Evolutionary conservation across 2,113 vertebrate genomes (phyloP).

Genomic region (Tonatia bakeri): DNA sequence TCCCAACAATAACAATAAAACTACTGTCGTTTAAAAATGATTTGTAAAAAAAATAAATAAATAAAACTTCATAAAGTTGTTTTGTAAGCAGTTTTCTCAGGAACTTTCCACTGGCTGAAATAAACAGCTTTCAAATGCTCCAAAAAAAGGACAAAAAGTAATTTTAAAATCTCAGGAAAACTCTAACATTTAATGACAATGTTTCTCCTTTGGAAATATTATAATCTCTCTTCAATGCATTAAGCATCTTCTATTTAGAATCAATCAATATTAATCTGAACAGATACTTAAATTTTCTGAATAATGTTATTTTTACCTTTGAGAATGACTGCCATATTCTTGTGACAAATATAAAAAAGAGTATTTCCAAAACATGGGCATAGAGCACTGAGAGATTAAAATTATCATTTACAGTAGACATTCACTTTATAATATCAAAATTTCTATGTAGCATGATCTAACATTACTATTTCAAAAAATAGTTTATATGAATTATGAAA

Average conservation of each 20-base stretch:
- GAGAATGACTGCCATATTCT: background rate
- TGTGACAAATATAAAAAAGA: background rate
- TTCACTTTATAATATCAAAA: background rate
- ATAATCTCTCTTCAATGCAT: background rate
- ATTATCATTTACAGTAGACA: background rate
- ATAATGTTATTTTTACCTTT: constrained; percentile 28
- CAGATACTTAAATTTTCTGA: background rate
- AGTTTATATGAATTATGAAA: background rate
- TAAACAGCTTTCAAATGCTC: constrained; percentile 13
- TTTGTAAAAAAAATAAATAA: background rate
- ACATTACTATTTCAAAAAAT: constrained; percentile 1
- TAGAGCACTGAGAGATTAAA: background rate
- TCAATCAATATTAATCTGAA: background rate
- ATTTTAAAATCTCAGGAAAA: constrained; percentile 22
- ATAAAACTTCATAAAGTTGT: constrained; percentile 7
- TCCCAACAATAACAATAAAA: constrained; percentile 43
- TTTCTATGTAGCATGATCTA: background rate
- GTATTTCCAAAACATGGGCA: background rate
- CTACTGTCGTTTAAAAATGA: constrained; percentile 25
- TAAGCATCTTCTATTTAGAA: background rate
- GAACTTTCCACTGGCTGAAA: constrained; percentile 33
- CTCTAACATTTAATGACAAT: constrained; percentile 24
- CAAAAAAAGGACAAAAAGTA: background rate
- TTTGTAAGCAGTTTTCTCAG: constrained; percentile 26
- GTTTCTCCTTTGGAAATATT: background rate